Percentiles rank a stretch among this genome's conserved stretches.
Evolutionary conservation across 2,113 vertebrate genomes (phyloP).

Genomic region (Pomatorhinus ruficollis): DNA sequence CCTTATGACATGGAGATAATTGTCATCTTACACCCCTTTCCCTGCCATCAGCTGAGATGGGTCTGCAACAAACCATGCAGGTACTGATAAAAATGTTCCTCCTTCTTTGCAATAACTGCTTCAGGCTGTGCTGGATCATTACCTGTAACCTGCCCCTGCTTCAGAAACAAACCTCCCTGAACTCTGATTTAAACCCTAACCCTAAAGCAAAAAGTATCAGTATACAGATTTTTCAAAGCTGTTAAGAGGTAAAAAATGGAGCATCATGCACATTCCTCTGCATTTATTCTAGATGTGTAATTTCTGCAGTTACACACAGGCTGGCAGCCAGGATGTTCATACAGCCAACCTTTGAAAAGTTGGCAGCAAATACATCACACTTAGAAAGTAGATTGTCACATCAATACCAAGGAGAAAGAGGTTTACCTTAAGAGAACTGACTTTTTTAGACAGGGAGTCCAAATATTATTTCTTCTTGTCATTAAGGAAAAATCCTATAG

Average conservation of each 20-base stretch:
- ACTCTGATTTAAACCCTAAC: neutral
- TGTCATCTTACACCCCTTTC: neutral
- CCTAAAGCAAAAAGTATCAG: neutral
- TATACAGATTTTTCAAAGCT: neutral
- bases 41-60: neutral
- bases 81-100: neutral
- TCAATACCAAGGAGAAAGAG: neutral
- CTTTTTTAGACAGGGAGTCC: neutral
- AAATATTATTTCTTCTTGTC: neutral
- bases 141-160: neutral
- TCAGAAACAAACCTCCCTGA: neutral
- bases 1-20: neutral
- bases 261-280: fast-evolving
- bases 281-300: neutral
- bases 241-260: neutral
- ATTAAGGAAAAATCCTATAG: neutral
- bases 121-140: neutral
- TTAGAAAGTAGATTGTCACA: neutral
- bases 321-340: neutral
- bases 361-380: neutral
- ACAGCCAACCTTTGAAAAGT: neutral
- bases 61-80: neutral
- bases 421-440: neutral
- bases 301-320: neutral
- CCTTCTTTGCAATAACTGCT: neutral